A percentile compares a stretch with the other conserved stretches of the same genome.
These are phyloP conservation scores for Neolamprologus tretocephalus DNA, from an alignment of 2,113 vertebrate genomes.

Conservation along the genomic window DNA sequence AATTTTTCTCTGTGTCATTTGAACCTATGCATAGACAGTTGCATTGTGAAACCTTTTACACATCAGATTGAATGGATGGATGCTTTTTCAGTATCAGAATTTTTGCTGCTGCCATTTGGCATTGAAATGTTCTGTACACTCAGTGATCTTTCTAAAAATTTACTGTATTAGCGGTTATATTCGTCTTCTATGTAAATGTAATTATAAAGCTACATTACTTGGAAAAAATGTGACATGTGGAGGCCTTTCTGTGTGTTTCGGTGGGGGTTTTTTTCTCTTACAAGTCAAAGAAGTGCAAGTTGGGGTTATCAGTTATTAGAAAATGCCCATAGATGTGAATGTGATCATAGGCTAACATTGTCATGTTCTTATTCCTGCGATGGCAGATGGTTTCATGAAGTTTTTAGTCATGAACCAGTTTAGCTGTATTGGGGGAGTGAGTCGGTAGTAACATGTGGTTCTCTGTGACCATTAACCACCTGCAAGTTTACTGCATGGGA, in stretches of 20 bases:
- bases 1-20: background rate
- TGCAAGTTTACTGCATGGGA: constrained; percentile 36
- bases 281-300: background rate
- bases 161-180: background rate
- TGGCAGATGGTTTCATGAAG: background rate
- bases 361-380: background rate
- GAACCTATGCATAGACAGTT: background rate
- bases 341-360: background rate
- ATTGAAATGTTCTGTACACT: background rate
- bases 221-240: background rate
- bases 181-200: background rate
- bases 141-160: background rate
- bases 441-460: background rate
- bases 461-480: constrained; percentile 3
- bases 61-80: background rate
- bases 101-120: background rate
- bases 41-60: background rate
- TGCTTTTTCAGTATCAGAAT: background rate
- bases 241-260: background rate
- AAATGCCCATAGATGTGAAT: background rate
- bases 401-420: background rate
- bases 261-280: fast-evolving
- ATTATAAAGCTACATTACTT: background rate
- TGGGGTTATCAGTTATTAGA: background rate
- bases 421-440: background rate